Evolutionary conservation across 2,888 invertebrate genomes (phyloP).

Genomic region (Tipula helvola): DNA sequence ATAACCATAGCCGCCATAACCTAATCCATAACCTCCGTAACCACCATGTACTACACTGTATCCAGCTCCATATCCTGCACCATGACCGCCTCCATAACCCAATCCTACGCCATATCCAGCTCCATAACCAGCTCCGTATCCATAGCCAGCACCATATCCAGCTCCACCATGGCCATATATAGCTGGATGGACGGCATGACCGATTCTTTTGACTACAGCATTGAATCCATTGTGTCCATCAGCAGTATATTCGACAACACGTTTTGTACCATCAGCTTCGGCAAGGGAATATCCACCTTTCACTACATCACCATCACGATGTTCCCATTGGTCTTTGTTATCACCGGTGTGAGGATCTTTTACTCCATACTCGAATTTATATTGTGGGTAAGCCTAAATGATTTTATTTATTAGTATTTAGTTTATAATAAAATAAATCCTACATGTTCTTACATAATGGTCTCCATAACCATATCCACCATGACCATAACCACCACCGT

Average conservation of each 20-base stretch:
- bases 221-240: slow-evolving; percentile 39
- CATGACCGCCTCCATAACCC: not conserved
- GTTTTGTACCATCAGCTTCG: slow-evolving; percentile 38
- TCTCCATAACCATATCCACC: slow-evolving; percentile 19
- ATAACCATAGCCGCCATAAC: not conserved
- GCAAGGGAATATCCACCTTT: slow-evolving; percentile 38
- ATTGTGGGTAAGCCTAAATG: slow-evolving; percentile 33
- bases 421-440: not conserved
- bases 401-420: not conserved
- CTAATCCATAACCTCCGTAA: not conserved
- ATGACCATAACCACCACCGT: slow-evolving; percentile 24
- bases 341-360: slow-evolving; percentile 38
- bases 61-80: not conserved
- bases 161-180: slow-evolving; percentile 23
- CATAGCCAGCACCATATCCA: slow-evolving; percentile 10
- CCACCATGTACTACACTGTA: not conserved
- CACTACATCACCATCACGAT: slow-evolving; percentile 40
- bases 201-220: slow-evolving; percentile 38
- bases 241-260: slow-evolving; percentile 38
- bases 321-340: slow-evolving; percentile 38
- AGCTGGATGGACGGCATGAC: slow-evolving; percentile 23
- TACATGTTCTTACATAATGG: not conserved
- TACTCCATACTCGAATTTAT: slow-evolving; percentile 38
- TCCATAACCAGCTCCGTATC: not conserved
- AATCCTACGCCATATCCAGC: not conserved